phyloP scores from a whole-genome alignment of 2,888 invertebrate genomes.

The Hecatera dysodea region DNA sequence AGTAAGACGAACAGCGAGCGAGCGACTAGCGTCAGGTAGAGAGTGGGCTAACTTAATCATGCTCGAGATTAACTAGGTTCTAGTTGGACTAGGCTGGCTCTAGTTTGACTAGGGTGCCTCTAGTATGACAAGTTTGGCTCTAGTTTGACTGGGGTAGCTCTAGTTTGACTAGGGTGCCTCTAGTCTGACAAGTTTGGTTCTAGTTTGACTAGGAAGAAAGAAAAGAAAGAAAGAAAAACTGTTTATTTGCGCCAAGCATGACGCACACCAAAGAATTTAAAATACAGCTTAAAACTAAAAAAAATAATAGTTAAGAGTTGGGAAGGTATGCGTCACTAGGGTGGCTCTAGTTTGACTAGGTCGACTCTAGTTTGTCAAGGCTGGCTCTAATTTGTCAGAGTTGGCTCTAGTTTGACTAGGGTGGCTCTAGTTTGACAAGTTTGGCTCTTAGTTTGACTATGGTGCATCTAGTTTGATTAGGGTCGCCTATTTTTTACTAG shows the following conservation, averaged over 20 bases:
- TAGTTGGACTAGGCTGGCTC: background rate
- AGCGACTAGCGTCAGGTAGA: conserved; percentile 57
- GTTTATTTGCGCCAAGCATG: too few relatives aligned
- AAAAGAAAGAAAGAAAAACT: too few relatives aligned
- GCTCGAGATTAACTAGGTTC: conserved; percentile 9
- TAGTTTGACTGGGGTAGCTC: background rate
- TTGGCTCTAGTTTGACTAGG: background rate
- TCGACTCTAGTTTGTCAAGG: background rate
- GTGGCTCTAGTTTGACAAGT: background rate
- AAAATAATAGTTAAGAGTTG: too few relatives aligned
- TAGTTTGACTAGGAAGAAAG: too few relatives aligned
- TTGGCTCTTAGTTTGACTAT: background rate
- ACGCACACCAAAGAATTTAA: too few relatives aligned
- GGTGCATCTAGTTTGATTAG: conserved; percentile 2
- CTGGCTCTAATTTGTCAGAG: background rate
- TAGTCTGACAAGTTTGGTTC: too few relatives aligned
- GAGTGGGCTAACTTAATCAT: conserved; percentile 30
- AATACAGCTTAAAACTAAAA: too few relatives aligned
- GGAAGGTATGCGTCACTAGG: too few relatives aligned
- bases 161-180: background rate
- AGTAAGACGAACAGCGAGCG: conserved; percentile 50
- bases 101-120: background rate
- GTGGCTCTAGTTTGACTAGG: background rate
- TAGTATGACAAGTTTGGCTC: background rate
- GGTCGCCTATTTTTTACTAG: background rate